These are phyloP conservation scores for Ligdia adustata DNA, from an alignment of 2,888 invertebrate species.

Conservation along the genomic window DNA sequence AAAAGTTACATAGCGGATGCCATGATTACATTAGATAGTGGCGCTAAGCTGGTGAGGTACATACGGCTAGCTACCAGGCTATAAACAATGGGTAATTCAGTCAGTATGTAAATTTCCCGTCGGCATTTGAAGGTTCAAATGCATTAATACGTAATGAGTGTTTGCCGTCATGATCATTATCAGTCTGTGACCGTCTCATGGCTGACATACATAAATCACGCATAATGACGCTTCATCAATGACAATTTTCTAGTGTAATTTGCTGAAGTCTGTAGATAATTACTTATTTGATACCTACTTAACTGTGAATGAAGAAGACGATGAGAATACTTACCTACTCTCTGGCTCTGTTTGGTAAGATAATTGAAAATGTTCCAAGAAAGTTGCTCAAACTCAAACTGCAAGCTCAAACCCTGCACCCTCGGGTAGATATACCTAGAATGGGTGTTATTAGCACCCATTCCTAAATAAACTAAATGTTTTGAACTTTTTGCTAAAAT, in stretches of 20 bases:
- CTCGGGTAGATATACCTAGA: too few relatives aligned
- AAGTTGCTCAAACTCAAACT: too few relatives aligned
- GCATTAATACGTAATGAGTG: conserved; percentile 34
- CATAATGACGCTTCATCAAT: conserved; percentile 22
- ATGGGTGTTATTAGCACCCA: too few relatives aligned
- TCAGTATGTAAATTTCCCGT: conserved; percentile 27
- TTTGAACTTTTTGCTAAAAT: too few relatives aligned
- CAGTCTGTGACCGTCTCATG: conserved; percentile 27
- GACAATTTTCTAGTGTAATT: conserved; percentile 13
- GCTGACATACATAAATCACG: conserved; percentile 30
- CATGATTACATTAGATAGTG: conserved; percentile 12
- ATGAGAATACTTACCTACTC: too few relatives aligned
- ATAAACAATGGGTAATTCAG: conserved; percentile 29
- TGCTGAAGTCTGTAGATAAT: too few relatives aligned
- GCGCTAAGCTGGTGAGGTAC: conserved; percentile 6
- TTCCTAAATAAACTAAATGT: too few relatives aligned
- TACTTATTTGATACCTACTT: too few relatives aligned
- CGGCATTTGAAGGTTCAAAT: conserved; percentile 34
- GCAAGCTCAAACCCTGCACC: too few relatives aligned
- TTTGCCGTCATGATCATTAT: conserved; percentile 31
- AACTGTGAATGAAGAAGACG: too few relatives aligned
- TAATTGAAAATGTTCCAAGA: too few relatives aligned
- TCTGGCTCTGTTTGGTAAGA: too few relatives aligned
- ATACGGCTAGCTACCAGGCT: not conserved
- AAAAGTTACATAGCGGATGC: conserved; percentile 34